Evolutionary conservation across 2,888 invertebrate species (phyloP), one percentile per base, ranked within the genome.

Genomic region (Metallyticus violacea): DNA sequence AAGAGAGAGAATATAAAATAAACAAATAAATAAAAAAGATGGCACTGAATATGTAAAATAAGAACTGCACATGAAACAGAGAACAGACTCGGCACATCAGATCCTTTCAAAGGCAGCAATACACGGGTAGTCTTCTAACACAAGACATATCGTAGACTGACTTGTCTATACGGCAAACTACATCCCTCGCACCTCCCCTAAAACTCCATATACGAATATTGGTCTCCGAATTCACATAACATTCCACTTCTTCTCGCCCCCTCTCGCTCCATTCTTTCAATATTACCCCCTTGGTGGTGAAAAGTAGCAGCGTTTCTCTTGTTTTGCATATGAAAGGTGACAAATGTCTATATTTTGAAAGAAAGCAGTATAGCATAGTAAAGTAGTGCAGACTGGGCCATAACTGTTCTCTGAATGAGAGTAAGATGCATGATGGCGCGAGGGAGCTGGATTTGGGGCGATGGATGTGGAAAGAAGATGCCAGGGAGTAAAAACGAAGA

Each of bases 251-350:
- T 80, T 77, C 30, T 82, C 30, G 77, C 62, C 76, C 28, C 27
- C 25, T 40, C 79, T 78, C 83, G 30, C 85, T 83, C 79, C 87
- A 79, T 81, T 82, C 85, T 80, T 84, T 86, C 86, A 87, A 88
- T 88, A 88, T 88, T 86, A 88, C 86, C 88, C 88, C 88, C 88
- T 85, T 86, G 88, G 88, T 87, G 88, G 87, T 86, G 88, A 86
- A 88, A 88, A 88, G 86, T 86, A 85, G 86, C 85, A 62, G 81
- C 83, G 85, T 84, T 87, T 83, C 79, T 87, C 87, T 83, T 87
- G 86, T 85, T 88, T 88, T 88, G 88, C 88, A 88, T 88, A 88
- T 88, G 88, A 88, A 88, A 88, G 88, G 88, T 88, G 88, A 88
- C 88, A 88, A 88, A 88, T 88, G 88, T 86, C 87, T 85, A 83